Conservation (phyloP, 2,113 vertebrate species). For the Coryphaenoides rupestris region DNA sequence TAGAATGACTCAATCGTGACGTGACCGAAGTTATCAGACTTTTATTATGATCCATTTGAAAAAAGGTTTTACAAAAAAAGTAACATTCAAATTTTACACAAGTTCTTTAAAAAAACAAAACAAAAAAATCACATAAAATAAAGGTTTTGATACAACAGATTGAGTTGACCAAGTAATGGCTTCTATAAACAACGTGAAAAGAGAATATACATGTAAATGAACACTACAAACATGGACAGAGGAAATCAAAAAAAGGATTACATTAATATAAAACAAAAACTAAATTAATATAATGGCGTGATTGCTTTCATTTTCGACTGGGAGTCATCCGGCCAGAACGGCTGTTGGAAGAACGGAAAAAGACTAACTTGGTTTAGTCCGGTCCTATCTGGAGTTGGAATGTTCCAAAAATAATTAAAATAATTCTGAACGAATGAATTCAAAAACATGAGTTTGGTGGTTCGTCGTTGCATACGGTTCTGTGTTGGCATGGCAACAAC, state of each 20-base stretch:
- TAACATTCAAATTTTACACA: conserved; percentile 98
- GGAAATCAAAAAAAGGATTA: conserved; percentile 72
- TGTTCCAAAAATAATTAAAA: conserved; percentile 41
- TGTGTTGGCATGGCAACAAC: conserved; percentile 19
- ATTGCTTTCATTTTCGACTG: conserved; percentile 59
- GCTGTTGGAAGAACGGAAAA: conserved; percentile 32
- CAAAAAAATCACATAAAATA: conserved; percentile 94
- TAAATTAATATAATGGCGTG: conserved; percentile 49
- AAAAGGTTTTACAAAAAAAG: conserved; percentile 98
- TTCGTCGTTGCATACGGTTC: conserved; percentile 32
- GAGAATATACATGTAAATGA: conserved; percentile 95
- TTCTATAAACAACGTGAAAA: conserved; percentile 92
- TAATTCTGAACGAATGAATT: not conserved
- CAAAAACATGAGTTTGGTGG: not conserved
- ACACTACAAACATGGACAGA: conserved; percentile 83
- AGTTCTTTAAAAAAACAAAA: conserved; percentile 71
- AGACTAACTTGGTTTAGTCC: conserved; percentile 12
- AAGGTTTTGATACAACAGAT: conserved; percentile 93
- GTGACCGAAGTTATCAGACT: conserved; percentile 65
- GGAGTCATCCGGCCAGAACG: conserved; percentile 43
- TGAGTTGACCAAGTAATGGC: conserved; percentile 92
- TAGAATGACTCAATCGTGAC: too few relatives aligned
- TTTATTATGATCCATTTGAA: conserved; percentile 95
- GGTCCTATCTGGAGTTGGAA: conserved; percentile 55
- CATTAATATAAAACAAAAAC: conserved; percentile 75